Base-by-base conservation (phyloP, 2,888 invertebrate genomes). In the Drepanosiphum platanoidis region DNA sequence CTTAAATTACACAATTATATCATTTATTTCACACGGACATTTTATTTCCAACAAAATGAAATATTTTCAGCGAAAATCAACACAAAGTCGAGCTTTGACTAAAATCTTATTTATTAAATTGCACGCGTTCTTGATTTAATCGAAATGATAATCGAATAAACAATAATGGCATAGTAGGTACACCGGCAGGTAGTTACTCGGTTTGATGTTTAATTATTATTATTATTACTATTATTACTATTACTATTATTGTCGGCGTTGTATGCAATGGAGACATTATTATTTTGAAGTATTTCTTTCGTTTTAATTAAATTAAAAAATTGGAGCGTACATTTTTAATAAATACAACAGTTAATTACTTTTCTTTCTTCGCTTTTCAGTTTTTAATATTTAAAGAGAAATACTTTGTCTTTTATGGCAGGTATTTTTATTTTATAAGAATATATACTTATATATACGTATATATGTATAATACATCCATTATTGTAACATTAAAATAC, bases 271-370 rank as follows among this genome's bases (percentile, higher is more conserved):
- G 13, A 52, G 2, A 75, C n/a, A 52, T 58, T 52, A n/a, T 75
- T n/a, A 75, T 75, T 75, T n/a, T 34, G 22, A n/a, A 75, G 52
- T 58, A 46, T 46, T 72, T 72, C 46, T 72, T 72, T 72, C 72
- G 18, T 72, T 74, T 74, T 74, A 74, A 74, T 74, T 52, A 52
- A 46, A 74, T 52, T 74, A 34, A 52, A 74, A 52, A 74, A 46
- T 46, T 32, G n/a, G 22, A 34, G 74, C n/a, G 13, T 75, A 75
- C 34, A 52, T 52, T 75, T 75, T 52, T 58, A 75, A 75, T 75
- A 75, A 75, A 75, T 52, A 75, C 46, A 13, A n/a, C 34, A 75
- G 74, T 75, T 75, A 58, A 75, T 75, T 74, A 74, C 52, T 75
- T 75, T 58, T 75, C 36, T 77, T 77, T n/a, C 22, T 61, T 61